These are phyloP conservation scores for Cetoscarus ocellatus DNA, from an alignment of 2,797 vertebrate genomes.

Conservation along the genomic window DNA sequence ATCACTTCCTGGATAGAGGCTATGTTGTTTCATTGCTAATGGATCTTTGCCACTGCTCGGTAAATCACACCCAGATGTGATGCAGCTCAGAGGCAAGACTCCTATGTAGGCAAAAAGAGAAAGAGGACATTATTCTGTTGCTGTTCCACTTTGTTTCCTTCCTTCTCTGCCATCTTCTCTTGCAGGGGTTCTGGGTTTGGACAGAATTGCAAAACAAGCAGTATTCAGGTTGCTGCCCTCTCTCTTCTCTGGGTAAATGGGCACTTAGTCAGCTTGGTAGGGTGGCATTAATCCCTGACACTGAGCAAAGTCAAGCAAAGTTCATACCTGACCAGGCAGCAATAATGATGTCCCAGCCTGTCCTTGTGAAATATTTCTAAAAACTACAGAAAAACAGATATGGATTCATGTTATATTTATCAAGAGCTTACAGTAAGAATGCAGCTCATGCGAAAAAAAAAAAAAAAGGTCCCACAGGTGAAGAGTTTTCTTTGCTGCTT, in stretches of 20 bases:
- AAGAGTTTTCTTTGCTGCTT: conserved; percentile 41
- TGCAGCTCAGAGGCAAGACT: conserved; percentile 46
- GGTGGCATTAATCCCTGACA: conserved; percentile 51
- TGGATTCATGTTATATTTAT: conserved; percentile 5
- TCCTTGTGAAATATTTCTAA: conserved; percentile 18
- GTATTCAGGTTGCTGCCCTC: conserved; percentile 46
- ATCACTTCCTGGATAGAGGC: conserved; percentile 74
- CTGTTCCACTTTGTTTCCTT: conserved; percentile 43
- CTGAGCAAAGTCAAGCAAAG: conserved; percentile 56
- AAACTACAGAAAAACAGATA: conserved; percentile 8
- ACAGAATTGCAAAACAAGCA: conserved; percentile 48
- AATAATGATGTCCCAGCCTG: conserved; percentile 3
- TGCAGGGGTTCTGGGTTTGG: conserved; percentile 28
- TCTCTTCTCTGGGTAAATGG: conserved; percentile 45
- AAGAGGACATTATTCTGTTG: conserved; percentile 48
- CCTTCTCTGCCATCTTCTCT: conserved; percentile 14
- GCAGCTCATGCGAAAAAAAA: not conserved
- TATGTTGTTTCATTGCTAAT: conserved; percentile 79
- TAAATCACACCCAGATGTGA: conserved; percentile 70
- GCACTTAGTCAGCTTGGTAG: conserved; percentile 46
- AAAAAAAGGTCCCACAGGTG: not conserved
- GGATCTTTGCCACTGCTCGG: conserved; percentile 63
- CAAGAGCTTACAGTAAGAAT: not conserved
- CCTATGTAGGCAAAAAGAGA: conserved; percentile 22
- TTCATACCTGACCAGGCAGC: conserved; percentile 48